A percentile compares a stretch with the other conserved stretches of the same genome.
These are phyloP conservation scores for Conchocele bisecta DNA, from an alignment of 2,888 invertebrate species.

Conservation along the genomic window DNA sequence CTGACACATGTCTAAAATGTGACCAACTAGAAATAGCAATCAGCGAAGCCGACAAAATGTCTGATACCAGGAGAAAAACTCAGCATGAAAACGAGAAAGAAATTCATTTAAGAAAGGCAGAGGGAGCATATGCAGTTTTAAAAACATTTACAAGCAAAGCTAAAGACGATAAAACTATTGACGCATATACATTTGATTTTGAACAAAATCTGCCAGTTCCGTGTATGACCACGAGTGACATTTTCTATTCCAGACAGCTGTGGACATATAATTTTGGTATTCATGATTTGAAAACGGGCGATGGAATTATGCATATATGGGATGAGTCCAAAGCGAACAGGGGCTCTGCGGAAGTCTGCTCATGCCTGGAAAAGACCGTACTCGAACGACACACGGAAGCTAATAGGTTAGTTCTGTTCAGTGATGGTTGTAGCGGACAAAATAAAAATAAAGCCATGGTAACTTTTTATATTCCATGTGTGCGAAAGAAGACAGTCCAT, in stretches of 20 bases:
- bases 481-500: not conserved
- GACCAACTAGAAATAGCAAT: conserved; percentile 13
- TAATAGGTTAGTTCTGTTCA: not conserved
- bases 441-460: conserved; percentile 10
- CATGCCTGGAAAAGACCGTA: conserved; percentile 22
- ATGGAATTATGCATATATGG: conserved; percentile 32
- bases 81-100: conserved; percentile 17
- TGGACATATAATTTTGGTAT: conserved; percentile 40
- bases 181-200: conserved; percentile 33
- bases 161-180: conserved; percentile 1
- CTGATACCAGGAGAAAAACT: conserved; percentile 9
- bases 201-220: conserved; percentile 32
- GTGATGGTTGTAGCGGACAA: not conserved
- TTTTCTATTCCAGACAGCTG: conserved; percentile 29
- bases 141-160: not conserved
- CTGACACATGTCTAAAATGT: conserved; percentile 32
- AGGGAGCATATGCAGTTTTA: conserved; percentile 22
- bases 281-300: conserved; percentile 27
- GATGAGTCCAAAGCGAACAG: conserved; percentile 17
- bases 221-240: conserved; percentile 19
- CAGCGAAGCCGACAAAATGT: not conserved
- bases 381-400: conserved; percentile 1
- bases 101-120: conserved; percentile 26
- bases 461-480: not conserved
- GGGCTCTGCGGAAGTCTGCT: conserved; percentile 31